A percentile compares a stretch with the other conserved stretches of the same genome.
Evolutionary conservation across 2,797 vertebrate species (phyloP).

Genomic region (Prunella strophiata): DNA sequence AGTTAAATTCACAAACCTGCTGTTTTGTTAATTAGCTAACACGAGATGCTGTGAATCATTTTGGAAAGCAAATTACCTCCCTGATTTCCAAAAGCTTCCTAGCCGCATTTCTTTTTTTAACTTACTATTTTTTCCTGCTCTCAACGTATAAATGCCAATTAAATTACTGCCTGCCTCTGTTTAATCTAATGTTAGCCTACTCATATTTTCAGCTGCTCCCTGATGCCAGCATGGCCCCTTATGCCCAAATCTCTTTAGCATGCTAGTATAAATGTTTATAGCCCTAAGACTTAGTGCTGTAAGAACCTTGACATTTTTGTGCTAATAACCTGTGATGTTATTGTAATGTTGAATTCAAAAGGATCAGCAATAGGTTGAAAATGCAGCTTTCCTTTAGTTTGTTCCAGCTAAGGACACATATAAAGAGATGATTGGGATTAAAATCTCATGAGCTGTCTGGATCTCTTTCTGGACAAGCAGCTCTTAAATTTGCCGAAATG

Average conservation of each 20-base stretch:
- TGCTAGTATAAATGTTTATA: conserved; percentile 37
- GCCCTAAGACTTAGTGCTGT: not conserved
- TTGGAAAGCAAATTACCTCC: conserved; percentile 65
- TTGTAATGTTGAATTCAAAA: not conserved
- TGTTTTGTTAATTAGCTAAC: conserved; percentile 75
- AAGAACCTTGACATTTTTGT: conserved; percentile 29
- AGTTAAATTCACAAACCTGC: conserved; percentile 65
- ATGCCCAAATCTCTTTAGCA: conserved; percentile 45
- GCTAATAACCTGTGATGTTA: conserved; percentile 8
- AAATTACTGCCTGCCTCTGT: conserved; percentile 39
- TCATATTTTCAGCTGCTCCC: conserved; percentile 22
- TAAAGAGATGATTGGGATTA: conserved; percentile 16
- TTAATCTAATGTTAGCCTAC: conserved; percentile 44
- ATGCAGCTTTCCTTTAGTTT: not conserved
- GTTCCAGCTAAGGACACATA: not conserved
- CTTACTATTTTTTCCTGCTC: conserved; percentile 14
- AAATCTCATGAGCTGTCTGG: not conserved
- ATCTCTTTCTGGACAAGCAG: conserved; percentile 9
- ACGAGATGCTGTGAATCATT: conserved; percentile 56
- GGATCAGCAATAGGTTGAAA: conserved; percentile 15
- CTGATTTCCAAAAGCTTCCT: conserved; percentile 41
- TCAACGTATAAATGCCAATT: not conserved
- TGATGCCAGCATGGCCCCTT: not conserved
- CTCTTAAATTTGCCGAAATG: not conserved
- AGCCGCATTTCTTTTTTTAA: not conserved